These are phyloP conservation scores for Oryzaephilus surinamensis DNA, from an alignment of 1,140 invertebrate species.

Conservation along the genomic window DNA sequence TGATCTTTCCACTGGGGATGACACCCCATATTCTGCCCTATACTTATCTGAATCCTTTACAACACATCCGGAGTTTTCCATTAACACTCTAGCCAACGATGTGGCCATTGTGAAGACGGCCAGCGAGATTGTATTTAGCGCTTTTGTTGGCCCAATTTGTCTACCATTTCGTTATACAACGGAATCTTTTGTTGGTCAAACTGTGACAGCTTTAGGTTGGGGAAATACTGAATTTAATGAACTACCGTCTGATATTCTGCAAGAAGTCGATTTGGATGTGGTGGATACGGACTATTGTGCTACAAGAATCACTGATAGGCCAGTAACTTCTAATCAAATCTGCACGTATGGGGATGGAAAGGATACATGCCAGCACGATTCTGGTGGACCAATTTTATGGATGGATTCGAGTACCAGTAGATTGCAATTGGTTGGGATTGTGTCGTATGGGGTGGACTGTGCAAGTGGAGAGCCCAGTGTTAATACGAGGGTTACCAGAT, in stretches of 20 bases:
- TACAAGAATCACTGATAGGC: slow-evolving; percentile 4
- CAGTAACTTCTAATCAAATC: slow-evolving; percentile 42
- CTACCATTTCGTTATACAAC: slow-evolving; percentile 46
- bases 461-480: slow-evolving; percentile 38
- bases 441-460: slow-evolving; percentile 45
- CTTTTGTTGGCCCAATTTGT: slow-evolving; percentile 51
- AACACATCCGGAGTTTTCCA: slow-evolving; percentile 36
- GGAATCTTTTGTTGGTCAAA: slow-evolving; percentile 37
- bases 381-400: slow-evolving; percentile 56
- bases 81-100: slow-evolving; percentile 43
- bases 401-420: slow-evolving; percentile 37
- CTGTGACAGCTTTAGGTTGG: slow-evolving; percentile 51
- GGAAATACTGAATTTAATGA: slow-evolving; percentile 47
- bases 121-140: slow-evolving; percentile 40
- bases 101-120: slow-evolving; percentile 47
- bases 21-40: slow-evolving; percentile 33
- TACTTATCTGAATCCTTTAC: slow-evolving; percentile 23
- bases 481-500: slow-evolving; percentile 41
- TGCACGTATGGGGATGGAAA: slow-evolving; percentile 54
- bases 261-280: slow-evolving; percentile 49
- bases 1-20: slow-evolving; percentile 23
- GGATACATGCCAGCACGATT: slow-evolving; percentile 60
- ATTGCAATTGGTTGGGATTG: slow-evolving; percentile 42
- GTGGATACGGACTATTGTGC: slow-evolving; percentile 42
- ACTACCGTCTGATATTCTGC: slow-evolving; percentile 42